phyloP scores from a whole-genome alignment of 1,140 invertebrate genomes.

The Temnothorax longispinosus region DNA sequence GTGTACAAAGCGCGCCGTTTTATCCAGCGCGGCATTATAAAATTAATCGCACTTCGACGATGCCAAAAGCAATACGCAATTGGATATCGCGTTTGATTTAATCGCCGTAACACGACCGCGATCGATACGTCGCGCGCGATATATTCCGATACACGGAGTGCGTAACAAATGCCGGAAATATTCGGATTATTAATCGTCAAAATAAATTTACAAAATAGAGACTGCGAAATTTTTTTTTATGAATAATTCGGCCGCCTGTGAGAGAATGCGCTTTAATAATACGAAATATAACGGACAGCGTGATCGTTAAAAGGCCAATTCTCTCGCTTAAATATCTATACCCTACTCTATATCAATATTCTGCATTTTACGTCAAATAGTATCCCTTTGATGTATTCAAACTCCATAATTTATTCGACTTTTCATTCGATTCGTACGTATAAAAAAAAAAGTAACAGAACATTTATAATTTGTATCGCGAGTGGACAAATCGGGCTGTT shows the following conservation, averaged over 20 bases:
- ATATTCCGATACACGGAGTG: constrained; percentile 23
- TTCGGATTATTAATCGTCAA: constrained; percentile 12
- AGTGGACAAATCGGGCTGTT: not conserved
- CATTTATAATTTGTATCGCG: not conserved
- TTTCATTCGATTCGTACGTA: not conserved
- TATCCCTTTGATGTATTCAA: not conserved
- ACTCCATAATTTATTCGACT: not conserved
- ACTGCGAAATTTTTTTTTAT: not conserved
- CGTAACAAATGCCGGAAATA: constrained; percentile 14
- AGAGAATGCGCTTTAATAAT: not conserved
- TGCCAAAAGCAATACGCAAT: constrained; percentile 37
- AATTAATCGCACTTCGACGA: constrained; percentile 40
- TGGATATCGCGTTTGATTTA: constrained; percentile 51
- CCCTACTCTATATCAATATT: not conserved
- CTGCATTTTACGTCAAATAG: not conserved
- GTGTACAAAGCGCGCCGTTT: not conserved
- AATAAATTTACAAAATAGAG: constrained; percentile 24
- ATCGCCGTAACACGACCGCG: constrained; percentile 39
- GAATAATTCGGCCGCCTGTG: not conserved
- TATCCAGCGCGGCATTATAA: constrained; percentile 31
- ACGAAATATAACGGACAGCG: not conserved
- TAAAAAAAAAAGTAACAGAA: not conserved
- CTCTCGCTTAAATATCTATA: not conserved
- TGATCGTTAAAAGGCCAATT: not conserved
- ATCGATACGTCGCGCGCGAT: constrained; percentile 23